Evolutionary conservation across 1,140 invertebrate species (phyloP), one percentile per base, ranked within the genome.

Genomic region (Brachionus paranguensis): DNA sequence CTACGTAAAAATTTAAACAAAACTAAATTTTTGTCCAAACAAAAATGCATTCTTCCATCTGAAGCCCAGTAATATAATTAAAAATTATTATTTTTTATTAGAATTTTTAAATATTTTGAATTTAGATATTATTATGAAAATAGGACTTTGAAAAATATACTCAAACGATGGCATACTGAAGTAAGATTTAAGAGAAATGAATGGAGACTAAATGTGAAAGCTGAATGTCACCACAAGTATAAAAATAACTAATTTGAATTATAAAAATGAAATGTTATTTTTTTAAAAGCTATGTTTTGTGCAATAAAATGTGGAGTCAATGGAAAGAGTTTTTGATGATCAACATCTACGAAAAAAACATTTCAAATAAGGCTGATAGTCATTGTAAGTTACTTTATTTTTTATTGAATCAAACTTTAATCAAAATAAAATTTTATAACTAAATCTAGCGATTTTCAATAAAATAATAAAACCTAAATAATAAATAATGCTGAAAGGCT

Each of bases 141-240:
- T 14, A 29, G 12, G 3, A 33, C 41, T 14, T 1, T 43, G 12
- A 60, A 47, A 68, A 64, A 20, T 27, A 12, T 43, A 27, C 33
- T 81, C 12, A 12, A 64, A 6, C 11, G 20, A 81, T 81, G 78
- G 78, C 78, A 68, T 64, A 24, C 5, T 64, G 53, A 81, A 2
- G 17, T 60, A 0, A 60, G 20, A 60, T 81, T 65, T 68, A 11
- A 81, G 8, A 14, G 78, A 68, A 81, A 81, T 64, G 78, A 81
- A 27, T 81, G 78, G 78, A 60, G 78, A 60, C 27, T 81, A 17
- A 81, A 81, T 68, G 78, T 81, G 14, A 81, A 81, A 81, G 78
- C 78, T 11, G 78, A 60, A 7, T 81, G 78, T 37, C 78, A 81
- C 53, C 60, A 29, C 27, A 60, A 68, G 78, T 81, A 81, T 1